These are phyloP conservation scores for Trachelus troglodyta DNA, from an alignment of 2,888 invertebrate species.

Conservation along the genomic window DNA sequence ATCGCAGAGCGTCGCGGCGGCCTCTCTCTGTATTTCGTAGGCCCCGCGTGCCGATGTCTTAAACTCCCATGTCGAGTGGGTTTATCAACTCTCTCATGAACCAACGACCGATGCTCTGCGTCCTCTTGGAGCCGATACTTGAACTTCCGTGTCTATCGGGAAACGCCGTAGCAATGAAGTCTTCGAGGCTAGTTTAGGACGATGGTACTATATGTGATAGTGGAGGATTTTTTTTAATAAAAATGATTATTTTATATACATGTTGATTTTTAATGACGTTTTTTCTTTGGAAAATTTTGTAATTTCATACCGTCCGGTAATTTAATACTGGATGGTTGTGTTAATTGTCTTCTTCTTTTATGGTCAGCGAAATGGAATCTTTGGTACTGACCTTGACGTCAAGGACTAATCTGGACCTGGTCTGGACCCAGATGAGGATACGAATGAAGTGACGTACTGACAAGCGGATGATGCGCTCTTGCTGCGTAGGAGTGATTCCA, in stretches of 20 bases:
- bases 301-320: not conserved
- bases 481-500: not conserved
- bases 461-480: not conserved
- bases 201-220: not conserved
- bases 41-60: constrained; percentile 17
- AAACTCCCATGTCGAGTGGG: constrained; percentile 4
- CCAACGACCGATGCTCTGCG: not conserved
- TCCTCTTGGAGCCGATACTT: not conserved
- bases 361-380: not conserved
- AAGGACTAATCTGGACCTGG: constrained; percentile 24
- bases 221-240: not conserved
- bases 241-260: not conserved
- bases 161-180: not conserved
- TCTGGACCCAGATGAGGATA: constrained; percentile 37
- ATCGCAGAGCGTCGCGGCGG: constrained; percentile 11
- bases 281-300: not conserved
- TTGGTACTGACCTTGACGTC: not conserved
- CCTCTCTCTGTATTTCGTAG: constrained; percentile 12
- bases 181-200: not conserved
- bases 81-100: not conserved
- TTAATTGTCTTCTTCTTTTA: not conserved
- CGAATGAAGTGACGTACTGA: constrained; percentile 10
- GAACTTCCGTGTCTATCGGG: not conserved
- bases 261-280: not conserved
- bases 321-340: not conserved